Evolutionary conservation across 2,797 vertebrate species (phyloP).

Genomic region (Acanthornis magna): DNA sequence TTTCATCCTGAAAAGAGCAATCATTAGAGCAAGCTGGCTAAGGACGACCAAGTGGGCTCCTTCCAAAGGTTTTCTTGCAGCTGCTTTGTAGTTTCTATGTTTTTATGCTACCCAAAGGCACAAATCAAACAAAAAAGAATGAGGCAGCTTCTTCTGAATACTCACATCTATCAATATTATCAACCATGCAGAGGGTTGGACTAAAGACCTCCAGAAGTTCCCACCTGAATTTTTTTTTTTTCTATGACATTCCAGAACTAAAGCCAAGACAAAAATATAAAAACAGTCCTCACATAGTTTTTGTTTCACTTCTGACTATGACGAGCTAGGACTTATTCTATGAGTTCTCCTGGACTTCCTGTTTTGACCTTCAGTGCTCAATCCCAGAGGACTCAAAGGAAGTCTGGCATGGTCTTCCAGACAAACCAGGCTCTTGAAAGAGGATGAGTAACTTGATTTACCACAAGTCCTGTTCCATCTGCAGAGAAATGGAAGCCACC

Average conservation of each 20-base stretch:
- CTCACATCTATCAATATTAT: neutral
- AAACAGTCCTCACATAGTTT: neutral
- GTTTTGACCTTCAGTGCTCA: neutral
- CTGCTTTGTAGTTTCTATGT: neutral
- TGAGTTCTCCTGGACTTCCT: neutral
- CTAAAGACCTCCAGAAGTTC: neutral
- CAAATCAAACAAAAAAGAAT: neutral
- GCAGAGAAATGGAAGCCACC: neutral
- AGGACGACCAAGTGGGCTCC: neutral
- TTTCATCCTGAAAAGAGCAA: neutral
- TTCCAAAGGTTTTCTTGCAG: neutral
- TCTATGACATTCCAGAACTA: neutral
- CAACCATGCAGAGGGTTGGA: neutral
- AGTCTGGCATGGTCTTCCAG: neutral
- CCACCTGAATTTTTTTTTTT: neutral
- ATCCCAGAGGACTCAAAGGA: neutral
- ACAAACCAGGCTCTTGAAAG: neutral
- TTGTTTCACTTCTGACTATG: neutral
- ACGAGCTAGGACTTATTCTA: neutral
- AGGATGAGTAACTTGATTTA: neutral
- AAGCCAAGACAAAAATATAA: neutral
- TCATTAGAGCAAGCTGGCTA: neutral
- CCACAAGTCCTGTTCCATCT: neutral
- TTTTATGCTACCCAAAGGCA: neutral
- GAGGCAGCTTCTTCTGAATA: neutral